phyloP scores from a whole-genome alignment of 1,140 invertebrate species.

The Bombyx mandarina region DNA sequence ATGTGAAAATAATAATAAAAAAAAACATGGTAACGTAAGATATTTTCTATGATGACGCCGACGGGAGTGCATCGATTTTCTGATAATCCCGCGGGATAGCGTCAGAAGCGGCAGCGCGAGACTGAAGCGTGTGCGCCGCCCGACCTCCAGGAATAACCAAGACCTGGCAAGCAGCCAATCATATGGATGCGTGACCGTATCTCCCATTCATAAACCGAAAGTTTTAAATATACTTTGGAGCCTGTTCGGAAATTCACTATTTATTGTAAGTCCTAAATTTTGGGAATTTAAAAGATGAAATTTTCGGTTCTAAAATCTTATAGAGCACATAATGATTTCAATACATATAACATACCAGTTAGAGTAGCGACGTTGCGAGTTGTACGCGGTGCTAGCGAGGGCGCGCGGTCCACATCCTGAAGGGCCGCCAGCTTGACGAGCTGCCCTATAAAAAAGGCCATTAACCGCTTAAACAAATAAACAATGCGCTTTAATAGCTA shows the following conservation, averaged over 20 bases:
- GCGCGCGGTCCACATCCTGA: conserved; percentile 69
- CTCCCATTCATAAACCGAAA: conserved; percentile 50
- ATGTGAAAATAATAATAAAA: too few species aligned
- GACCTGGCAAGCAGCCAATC: conserved; percentile 46
- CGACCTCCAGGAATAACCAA: conserved; percentile 52
- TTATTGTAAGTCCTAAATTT: too few species aligned
- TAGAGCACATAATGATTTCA: background rate
- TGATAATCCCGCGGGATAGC: conserved; percentile 9
- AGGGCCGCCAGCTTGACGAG: conserved; percentile 72
- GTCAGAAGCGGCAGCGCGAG: conserved; percentile 21
- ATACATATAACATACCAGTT: conserved; percentile 42
- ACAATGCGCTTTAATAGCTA: too few species aligned
- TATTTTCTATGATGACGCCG: too few species aligned
- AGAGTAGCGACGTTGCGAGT: conserved; percentile 63
- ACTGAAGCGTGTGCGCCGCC: conserved; percentile 54
- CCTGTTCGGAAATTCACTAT: background rate
- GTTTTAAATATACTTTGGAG: background rate
- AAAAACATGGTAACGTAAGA: too few species aligned
- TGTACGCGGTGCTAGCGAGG: conserved; percentile 64
- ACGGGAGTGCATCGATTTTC: background rate
- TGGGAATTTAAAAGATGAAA: too few species aligned
- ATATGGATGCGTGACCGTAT: conserved; percentile 26
- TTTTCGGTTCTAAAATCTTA: too few species aligned
- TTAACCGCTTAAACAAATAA: too few species aligned
- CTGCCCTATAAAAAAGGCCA: conserved; percentile 37